Conservation (phyloP, 2,888 invertebrate genomes). For the Microctonus aethiopoides region DNA sequence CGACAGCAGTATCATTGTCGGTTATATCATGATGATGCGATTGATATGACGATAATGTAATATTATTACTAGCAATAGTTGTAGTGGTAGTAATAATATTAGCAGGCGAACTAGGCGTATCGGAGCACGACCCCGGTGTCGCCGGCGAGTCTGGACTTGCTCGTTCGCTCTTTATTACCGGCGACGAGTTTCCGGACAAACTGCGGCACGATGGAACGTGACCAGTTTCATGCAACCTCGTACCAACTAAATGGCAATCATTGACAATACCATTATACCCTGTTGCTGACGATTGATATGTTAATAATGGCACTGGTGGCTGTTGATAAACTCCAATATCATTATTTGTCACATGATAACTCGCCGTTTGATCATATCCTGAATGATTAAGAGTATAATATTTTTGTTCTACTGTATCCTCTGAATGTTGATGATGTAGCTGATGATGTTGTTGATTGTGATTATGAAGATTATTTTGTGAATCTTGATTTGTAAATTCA, state of each 20-base stretch:
- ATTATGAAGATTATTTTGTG: slow-evolving; percentile 32
- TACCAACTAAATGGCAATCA: neutral
- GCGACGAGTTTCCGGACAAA: slow-evolving; percentile 48
- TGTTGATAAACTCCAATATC: slow-evolving; percentile 7
- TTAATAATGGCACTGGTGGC: slow-evolving; percentile 25
- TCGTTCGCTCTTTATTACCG: slow-evolving; percentile 61
- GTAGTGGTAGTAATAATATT: slow-evolving; percentile 42
- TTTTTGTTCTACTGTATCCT: slow-evolving; percentile 29
- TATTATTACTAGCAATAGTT: slow-evolving; percentile 31
- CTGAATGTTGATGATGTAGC: slow-evolving; percentile 28
- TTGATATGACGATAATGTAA: slow-evolving; percentile 27
- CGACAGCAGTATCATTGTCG: slow-evolving; percentile 39
- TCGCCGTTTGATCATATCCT: neutral
- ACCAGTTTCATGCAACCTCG: slow-evolving; percentile 6
- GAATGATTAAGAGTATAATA: slow-evolving; percentile 34
- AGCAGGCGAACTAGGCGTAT: slow-evolving; percentile 48
- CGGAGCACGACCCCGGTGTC: slow-evolving; percentile 62
- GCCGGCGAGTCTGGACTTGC: slow-evolving; percentile 60
- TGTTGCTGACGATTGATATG: slow-evolving; percentile 10
- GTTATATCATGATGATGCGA: slow-evolving; percentile 23
- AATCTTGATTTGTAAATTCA: slow-evolving; percentile 42
- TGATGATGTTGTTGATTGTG: slow-evolving; percentile 34
- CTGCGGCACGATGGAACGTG: slow-evolving; percentile 29
- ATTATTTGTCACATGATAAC: neutral
- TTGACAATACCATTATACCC: neutral